Conservation (phyloP, 2,113 vertebrate species). For the Pica pica region DNA sequence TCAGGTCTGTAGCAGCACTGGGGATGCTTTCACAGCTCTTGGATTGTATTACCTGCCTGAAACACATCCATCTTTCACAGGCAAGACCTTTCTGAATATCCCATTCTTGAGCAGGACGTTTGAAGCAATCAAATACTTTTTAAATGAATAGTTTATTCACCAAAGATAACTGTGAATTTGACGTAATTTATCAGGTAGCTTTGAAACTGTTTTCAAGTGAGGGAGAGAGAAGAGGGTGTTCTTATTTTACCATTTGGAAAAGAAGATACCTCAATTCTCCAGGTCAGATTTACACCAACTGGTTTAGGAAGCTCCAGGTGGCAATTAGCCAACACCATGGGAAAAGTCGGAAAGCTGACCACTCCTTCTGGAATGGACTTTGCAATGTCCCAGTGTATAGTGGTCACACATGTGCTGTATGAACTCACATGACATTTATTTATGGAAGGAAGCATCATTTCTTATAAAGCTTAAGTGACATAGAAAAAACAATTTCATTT, state of each 20-base stretch:
- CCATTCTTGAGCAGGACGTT: background rate
- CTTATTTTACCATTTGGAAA: background rate
- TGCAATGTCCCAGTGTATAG: background rate
- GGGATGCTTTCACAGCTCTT: background rate
- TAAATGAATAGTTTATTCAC: background rate
- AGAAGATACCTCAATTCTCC: background rate
- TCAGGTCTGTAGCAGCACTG: background rate
- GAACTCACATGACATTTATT: background rate
- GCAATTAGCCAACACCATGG: background rate
- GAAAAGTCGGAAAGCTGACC: background rate
- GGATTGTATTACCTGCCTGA: background rate
- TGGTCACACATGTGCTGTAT: accelerated
- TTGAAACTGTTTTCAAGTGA: background rate
- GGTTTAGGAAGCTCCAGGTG: background rate
- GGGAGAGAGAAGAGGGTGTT: background rate
- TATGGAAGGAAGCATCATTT: background rate
- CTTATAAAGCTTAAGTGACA: background rate
- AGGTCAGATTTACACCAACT: background rate
- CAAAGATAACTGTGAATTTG: background rate
- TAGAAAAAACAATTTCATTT: background rate
- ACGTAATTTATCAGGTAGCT: background rate
- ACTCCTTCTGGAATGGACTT: background rate
- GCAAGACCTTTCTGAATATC: background rate
- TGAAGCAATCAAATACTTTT: background rate
- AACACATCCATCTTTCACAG: background rate